Base-by-base conservation (phyloP, 1,140 invertebrate genomes). In the Trachymyrmex cornetzi region DNA sequence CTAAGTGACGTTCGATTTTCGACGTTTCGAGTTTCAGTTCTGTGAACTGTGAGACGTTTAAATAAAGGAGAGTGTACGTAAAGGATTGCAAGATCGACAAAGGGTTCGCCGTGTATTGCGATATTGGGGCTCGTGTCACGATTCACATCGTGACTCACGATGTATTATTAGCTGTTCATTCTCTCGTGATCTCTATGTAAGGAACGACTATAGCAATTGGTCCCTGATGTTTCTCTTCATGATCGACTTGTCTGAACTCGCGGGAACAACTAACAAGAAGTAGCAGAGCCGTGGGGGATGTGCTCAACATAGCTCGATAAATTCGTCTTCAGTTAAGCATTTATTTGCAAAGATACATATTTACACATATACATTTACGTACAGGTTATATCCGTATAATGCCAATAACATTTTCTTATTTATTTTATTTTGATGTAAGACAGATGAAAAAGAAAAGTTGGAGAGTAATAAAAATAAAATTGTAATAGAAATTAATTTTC, bases 101-200 rank as follows among this genome's bases (percentile, higher is more conserved):
- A 38, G 16, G 79, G 24, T 12, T 22, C 11, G 16, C 5, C 5
- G n/a, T 66, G 61, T 38, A 53, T 71, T 55, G 55, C 69, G 79
- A 89, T 91, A 87, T 91, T 82, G 55, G 59, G 72, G 81, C 71
- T 88, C 77, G 86, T 89, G 77, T 91, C 89, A 91, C 87, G 90
- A 79, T 87, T 91, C 81, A 34, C 66, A 66, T 90, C 90, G 91
- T 91, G 89, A 92, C 77, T 92, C 91, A 90, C 90, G 89, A 91
- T 30, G 85, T 88, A 86, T 92, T 86, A 92, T 92, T 91, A 91
- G 75, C 75, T 74, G 81, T 81, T 87, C 72, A 34, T 88, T 88
- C 72, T 91, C 77, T 91, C 89, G 84, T 88, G 89, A 82, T 79
- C 88, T 77, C 57, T 82, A 84, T 61, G 53, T 66, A 80, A 69